Conservation (phyloP, 2,113 vertebrate species). For the Bucco capensis region DNA sequence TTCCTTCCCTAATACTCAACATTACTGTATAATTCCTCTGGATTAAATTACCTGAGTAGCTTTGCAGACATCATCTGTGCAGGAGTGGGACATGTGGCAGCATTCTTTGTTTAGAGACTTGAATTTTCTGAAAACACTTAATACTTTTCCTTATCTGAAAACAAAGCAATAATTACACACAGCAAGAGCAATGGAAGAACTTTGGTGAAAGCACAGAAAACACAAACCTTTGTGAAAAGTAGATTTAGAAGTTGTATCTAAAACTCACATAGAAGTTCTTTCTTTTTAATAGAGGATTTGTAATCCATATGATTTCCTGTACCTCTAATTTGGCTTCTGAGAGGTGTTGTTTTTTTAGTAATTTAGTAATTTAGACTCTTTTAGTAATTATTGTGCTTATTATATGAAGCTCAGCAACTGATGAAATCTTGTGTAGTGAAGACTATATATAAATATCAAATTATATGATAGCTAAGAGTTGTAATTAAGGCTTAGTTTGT, state of each 20-base stretch:
- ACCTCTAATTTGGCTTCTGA: neutral
- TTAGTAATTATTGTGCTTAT: neutral
- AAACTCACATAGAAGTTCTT: neutral
- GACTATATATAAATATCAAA: neutral
- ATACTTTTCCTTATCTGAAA: neutral
- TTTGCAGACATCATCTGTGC: neutral
- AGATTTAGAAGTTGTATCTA: neutral
- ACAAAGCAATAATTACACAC: neutral
- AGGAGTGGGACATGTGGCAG: fast-evolving
- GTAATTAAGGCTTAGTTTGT: neutral
- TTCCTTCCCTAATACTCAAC: neutral
- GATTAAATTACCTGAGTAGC: neutral
- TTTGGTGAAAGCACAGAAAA: neutral
- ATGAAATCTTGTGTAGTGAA: neutral
- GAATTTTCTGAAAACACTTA: neutral
- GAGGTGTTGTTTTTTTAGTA: neutral
- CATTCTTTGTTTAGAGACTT: neutral
- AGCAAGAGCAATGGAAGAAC: neutral
- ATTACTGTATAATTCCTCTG: too few species aligned
- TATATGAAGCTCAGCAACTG: neutral
- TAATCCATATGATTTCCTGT: neutral
- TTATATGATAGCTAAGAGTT: neutral
- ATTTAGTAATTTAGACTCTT: neutral
- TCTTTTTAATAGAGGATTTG: neutral
- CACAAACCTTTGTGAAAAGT: neutral